A percentile compares a stretch with the other conserved stretches of the same genome.
These are phyloP conservation scores for Cyaniris semiargus DNA, from an alignment of 2,888 invertebrate genomes.

Conservation along the genomic window DNA sequence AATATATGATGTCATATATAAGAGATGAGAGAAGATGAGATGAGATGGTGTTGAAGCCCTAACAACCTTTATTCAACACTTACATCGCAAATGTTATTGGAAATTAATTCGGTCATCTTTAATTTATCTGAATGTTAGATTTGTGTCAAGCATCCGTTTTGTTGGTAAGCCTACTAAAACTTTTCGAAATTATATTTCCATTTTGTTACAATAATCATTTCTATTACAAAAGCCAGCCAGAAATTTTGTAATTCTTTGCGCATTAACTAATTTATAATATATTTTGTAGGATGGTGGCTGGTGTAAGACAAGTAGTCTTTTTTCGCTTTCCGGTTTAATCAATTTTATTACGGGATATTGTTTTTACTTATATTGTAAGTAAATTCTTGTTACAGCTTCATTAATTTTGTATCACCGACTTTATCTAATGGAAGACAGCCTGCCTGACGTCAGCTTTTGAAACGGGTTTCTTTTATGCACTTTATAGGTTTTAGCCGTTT, in stretches of 20 bases:
- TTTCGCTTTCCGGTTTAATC: background rate
- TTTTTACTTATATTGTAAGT: constrained; percentile 1
- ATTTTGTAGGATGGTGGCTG: background rate
- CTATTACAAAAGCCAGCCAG: background rate
- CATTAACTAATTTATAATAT: background rate
- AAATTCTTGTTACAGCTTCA: background rate
- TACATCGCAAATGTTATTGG: background rate
- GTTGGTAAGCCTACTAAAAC: background rate
- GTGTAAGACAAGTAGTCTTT: background rate
- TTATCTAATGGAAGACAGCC: constrained; percentile 13
- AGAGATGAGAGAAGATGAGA: too few relatives aligned
- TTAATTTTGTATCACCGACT: constrained; percentile 1
- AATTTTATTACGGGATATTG: background rate
- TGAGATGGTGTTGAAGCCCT: background rate
- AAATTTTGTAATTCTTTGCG: background rate
- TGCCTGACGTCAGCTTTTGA: constrained; percentile 6
- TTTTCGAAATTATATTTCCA: background rate
- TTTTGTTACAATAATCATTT: background rate
- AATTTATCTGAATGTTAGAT: too few relatives aligned
- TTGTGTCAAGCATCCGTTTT: background rate
- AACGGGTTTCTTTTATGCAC: constrained; percentile 16
- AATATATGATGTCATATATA: too few relatives aligned
- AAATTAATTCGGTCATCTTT: background rate
- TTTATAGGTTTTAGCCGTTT: background rate
- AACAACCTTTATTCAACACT: background rate